phyloP scores from a whole-genome alignment of 2,113 vertebrate species.

The Anser brachyrhynchus region DNA sequence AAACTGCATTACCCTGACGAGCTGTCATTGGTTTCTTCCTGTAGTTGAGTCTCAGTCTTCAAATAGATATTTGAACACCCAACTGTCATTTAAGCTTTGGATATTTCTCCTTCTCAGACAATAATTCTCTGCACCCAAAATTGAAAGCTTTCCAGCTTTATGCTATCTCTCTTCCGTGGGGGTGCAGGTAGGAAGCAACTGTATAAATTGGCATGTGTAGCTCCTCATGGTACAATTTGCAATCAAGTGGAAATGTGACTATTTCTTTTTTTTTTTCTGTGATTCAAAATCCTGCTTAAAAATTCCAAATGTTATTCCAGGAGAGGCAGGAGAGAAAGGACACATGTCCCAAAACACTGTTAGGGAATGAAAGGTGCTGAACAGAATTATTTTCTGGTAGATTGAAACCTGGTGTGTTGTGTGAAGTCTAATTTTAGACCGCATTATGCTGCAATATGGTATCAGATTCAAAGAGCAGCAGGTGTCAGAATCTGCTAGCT shows the following conservation, averaged over 20 bases:
- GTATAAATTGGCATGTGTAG: background rate
- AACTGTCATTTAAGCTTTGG: slow-evolving; percentile 52
- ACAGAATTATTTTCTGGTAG: slow-evolving; percentile 63
- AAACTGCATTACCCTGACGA: slow-evolving; percentile 38
- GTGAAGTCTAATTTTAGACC: slow-evolving; percentile 70
- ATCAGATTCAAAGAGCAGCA: slow-evolving; percentile 69
- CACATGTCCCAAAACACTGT: background rate
- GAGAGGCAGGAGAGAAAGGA: slow-evolving; percentile 34
- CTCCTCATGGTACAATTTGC: background rate
- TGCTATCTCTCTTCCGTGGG: slow-evolving; percentile 37
- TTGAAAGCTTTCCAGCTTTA: slow-evolving; percentile 51
- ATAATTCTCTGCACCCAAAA: slow-evolving; percentile 48
- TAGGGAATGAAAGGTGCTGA: slow-evolving; percentile 21
- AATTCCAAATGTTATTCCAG: slow-evolving; percentile 2
- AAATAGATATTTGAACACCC: slow-evolving; percentile 44
- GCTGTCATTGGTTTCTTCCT: slow-evolving; percentile 54
- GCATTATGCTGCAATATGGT: slow-evolving; percentile 66
- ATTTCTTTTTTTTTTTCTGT: background rate
- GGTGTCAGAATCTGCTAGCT: slow-evolving; percentile 68
- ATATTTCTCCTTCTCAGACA: slow-evolving; percentile 62
- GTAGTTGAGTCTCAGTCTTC: slow-evolving; percentile 22
- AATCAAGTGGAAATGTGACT: slow-evolving; percentile 5
- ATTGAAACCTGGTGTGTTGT: slow-evolving; percentile 64
- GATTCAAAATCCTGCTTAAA: slow-evolving; percentile 11
- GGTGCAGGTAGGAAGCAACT: slow-evolving; percentile 52